A percentile compares a stretch with the other conserved stretches of the same genome.
Evolutionary conservation across 2,797 vertebrate genomes (phyloP).

Genomic region (Chlorospingus semifuscus): DNA sequence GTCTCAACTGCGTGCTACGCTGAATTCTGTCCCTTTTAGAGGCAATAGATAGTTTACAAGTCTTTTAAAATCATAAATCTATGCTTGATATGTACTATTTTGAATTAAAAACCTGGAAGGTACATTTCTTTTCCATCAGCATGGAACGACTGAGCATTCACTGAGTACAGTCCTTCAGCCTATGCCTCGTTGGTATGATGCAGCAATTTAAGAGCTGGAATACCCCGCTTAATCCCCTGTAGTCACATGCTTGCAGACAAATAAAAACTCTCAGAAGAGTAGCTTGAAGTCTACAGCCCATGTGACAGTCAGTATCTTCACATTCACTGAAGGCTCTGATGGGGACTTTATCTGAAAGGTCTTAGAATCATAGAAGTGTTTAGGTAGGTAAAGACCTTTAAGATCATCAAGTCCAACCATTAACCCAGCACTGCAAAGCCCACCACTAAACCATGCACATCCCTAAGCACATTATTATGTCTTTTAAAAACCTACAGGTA

Average conservation of each 20-base stretch:
- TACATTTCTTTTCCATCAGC: not conserved
- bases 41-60: not conserved
- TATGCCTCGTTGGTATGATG: not conserved
- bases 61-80: not conserved
- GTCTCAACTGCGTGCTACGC: not conserved
- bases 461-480: too few species aligned
- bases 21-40: not conserved
- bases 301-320: not conserved
- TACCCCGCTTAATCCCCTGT: not conserved
- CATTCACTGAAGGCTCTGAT: not conserved
- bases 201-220: not conserved
- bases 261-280: not conserved
- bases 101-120: not conserved
- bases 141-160: not conserved
- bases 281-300: not conserved
- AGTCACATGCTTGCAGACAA: not conserved
- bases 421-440: not conserved
- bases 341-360: not conserved
- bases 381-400: not conserved
- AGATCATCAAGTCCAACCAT: not conserved
- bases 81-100: not conserved
- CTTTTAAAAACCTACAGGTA: not conserved
- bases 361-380: not conserved
- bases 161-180: not conserved
- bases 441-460: not conserved